Conservation (phyloP, 2,888 invertebrate genomes). For the Pachydiplax longipennis region DNA sequence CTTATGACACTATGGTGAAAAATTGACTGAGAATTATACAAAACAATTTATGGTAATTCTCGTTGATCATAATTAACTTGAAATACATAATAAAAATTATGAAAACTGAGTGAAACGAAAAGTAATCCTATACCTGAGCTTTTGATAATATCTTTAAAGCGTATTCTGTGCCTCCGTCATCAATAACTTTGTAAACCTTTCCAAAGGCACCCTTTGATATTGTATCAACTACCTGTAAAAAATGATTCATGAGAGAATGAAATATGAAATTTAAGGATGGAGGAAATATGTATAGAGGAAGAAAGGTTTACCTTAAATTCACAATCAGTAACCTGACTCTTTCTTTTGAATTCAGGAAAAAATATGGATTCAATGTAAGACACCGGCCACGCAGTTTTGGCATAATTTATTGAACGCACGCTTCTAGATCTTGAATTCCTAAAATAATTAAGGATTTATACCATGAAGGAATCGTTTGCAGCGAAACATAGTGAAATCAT, state of each 20-base stretch:
- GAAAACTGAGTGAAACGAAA: no score
- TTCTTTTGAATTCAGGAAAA: slow-evolving; percentile 85
- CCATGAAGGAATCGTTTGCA: background rate
- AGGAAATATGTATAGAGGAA: background rate
- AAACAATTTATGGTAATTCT: no score
- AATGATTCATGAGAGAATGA: background rate
- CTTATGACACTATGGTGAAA: no score
- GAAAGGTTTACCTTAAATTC: slow-evolving; percentile 60
- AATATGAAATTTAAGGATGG: slow-evolving; percentile 17
- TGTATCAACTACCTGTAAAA: slow-evolving; percentile 68
- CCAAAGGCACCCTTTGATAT: slow-evolving; percentile 93
- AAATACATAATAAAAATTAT: no score
- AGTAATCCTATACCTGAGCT: slow-evolving; percentile 67
- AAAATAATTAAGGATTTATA: background rate
- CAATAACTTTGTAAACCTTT: slow-evolving; percentile 82
- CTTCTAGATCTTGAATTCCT: background rate
- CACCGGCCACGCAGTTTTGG: slow-evolving; percentile 84
- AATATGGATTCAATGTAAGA: slow-evolving; percentile 84
- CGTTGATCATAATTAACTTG: no score
- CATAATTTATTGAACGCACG: slow-evolving; percentile 64
- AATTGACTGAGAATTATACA: no score
- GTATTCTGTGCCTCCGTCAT: slow-evolving; percentile 71
- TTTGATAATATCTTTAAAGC: slow-evolving; percentile 88
- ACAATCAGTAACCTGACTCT: slow-evolving; percentile 66
- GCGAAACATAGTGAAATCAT: background rate